A percentile compares a stretch with the other conserved stretches of the same genome.
These are phyloP conservation scores for Corythornis vintsioides DNA, from an alignment of 2,113 vertebrate species.

Conservation along the genomic window DNA sequence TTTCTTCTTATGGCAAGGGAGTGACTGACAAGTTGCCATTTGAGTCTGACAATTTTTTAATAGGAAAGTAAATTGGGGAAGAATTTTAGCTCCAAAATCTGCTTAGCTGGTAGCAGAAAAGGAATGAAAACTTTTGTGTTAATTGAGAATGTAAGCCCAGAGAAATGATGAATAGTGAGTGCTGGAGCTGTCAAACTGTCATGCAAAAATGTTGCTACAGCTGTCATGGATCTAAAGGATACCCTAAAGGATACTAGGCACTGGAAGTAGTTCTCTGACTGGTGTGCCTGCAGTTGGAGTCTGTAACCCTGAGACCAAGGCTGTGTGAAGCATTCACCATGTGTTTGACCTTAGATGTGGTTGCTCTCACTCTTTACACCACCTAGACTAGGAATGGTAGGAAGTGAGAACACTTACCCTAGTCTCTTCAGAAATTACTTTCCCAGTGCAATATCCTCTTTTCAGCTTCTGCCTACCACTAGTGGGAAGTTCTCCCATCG, in stretches of 20 bases:
- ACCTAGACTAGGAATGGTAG: neutral
- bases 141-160: neutral
- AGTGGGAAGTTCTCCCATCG: neutral
- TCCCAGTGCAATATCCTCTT: neutral
- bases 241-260: neutral
- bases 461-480: neutral
- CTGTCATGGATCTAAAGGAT: neutral
- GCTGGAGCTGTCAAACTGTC: neutral
- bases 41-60: neutral
- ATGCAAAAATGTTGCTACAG: neutral
- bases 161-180: neutral
- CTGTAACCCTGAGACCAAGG: neutral
- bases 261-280: neutral
- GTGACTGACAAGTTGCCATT: neutral
- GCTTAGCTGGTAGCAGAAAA: neutral
- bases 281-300: neutral
- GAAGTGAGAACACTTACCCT: neutral
- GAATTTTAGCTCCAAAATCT: neutral
- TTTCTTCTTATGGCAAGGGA: neutral
- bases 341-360: neutral
- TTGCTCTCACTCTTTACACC: neutral
- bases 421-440: neutral
- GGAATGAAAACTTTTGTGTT: neutral
- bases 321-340: neutral
- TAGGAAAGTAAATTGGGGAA: neutral